These are phyloP conservation scores for Dipodomys ordii DNA, from an alignment of 2,113 vertebrate genomes.

Conservation along the genomic window DNA sequence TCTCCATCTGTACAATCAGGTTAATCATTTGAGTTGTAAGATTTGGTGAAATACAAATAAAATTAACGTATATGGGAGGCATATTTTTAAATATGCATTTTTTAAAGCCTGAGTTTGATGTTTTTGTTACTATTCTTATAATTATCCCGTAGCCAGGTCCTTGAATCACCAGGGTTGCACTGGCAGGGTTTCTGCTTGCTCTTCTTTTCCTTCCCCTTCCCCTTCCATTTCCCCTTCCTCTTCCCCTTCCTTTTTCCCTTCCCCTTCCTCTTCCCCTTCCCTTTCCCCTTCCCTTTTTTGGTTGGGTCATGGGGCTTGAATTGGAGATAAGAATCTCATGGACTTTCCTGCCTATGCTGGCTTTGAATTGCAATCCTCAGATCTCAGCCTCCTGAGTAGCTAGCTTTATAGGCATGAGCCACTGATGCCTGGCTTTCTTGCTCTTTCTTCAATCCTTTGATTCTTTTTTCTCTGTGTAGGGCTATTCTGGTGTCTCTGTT, in stretches of 20 bases:
- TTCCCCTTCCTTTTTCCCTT: too few relatives aligned
- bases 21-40: conserved; percentile 17
- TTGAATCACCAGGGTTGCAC: neutral
- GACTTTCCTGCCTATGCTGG: too few relatives aligned
- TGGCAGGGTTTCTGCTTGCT: neutral
- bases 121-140: neutral
- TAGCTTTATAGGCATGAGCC: too few relatives aligned
- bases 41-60: neutral
- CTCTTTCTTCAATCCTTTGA: neutral
- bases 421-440: too few relatives aligned
- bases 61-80: neutral
- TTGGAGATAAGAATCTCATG: too few relatives aligned
- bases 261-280: too few relatives aligned
- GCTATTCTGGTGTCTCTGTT: neutral
- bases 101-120: neutral
- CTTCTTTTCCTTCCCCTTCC: neutral
- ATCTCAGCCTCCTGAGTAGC: too few relatives aligned
- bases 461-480: neutral
- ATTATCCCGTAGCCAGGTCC: neutral
- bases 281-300: too few relatives aligned
- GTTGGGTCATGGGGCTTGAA: too few relatives aligned
- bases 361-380: too few relatives aligned
- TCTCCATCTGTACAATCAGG: neutral
- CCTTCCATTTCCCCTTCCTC: too few relatives aligned
- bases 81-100: too few relatives aligned